Percentiles rank a stretch among this genome's conserved stretches.
Conservation (phyloP, 1,140 invertebrate genomes). For the Patella vulgata region DNA sequence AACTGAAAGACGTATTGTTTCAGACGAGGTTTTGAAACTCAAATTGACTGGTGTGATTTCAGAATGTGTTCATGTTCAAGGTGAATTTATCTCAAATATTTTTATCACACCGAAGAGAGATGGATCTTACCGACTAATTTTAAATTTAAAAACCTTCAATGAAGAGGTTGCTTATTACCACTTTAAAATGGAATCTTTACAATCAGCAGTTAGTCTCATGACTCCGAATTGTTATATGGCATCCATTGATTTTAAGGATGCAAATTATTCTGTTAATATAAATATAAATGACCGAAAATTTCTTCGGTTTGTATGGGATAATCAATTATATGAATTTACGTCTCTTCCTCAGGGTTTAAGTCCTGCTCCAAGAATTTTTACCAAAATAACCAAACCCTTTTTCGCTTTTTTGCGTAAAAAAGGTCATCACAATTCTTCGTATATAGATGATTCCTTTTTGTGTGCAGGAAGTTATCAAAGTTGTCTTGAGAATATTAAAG, state of each 20-base stretch:
- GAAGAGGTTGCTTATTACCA: constrained; percentile 24
- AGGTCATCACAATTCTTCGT: constrained; percentile 1
- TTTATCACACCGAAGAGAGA: too few species aligned
- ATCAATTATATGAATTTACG: constrained; percentile 19
- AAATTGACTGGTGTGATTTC: too few species aligned
- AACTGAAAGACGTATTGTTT: too few species aligned
- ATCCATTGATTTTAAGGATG: constrained; percentile 28
- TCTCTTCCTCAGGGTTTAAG: constrained; percentile 22
- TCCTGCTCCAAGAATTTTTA: constrained; percentile 14
- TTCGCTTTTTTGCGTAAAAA: constrained; percentile 9
- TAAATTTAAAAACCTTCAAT: constrained; percentile 33
- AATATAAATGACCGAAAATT: constrained; percentile 14
- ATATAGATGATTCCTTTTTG: constrained; percentile 15
- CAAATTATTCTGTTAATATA: constrained; percentile 29
- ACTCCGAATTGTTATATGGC: constrained; percentile 25
- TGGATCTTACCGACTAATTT: too few species aligned
- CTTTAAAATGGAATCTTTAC: constrained; percentile 34
- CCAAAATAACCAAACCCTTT: constrained; percentile 17
- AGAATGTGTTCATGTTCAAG: too few species aligned
- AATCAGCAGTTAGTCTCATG: constrained; percentile 13
- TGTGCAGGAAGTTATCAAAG: background rate
- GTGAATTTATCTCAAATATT: too few species aligned
- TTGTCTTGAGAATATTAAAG: constrained; percentile 10
- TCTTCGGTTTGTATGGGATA: constrained; percentile 30
- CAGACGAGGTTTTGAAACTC: too few species aligned